Evolutionary conservation across 1,140 invertebrate species (phyloP), one percentile per base, ranked within the genome.

Genomic region (Cydia pomonella): DNA sequence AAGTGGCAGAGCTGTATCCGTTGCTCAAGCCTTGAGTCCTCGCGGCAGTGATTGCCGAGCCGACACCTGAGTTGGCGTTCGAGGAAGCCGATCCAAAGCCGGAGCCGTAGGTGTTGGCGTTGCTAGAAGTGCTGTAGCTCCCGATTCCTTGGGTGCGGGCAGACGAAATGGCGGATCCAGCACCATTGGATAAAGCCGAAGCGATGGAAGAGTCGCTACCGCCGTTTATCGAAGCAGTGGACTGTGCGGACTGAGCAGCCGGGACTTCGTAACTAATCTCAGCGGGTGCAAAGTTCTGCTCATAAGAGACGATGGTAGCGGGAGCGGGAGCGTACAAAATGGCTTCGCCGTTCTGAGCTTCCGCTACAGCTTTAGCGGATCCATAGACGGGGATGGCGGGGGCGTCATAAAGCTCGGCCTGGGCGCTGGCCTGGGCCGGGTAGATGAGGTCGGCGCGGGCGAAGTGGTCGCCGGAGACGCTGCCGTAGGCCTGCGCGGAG

Each of bases 261-360:
- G 78, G 84, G 13, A 81, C 72, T 75, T 80, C 76, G 75, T 85
- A 87, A 13, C 72, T 79, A 21, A 86, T 74, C 75, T 82, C 80
- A 47, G 80, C 63, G 33, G 87, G 87, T 0, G 82, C 86, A 44
- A 88, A 91, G 77, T 86, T 89, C 73, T 92, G 89, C 64, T 90
- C 80, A 74, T 91, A 91, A 9, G 90, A 85, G 3, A 90, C 79
- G 5, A 92, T 78, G 6, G 84, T 84, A 6, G 84, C 88, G 12
- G 91, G 89, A 0, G 82, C 81, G 0, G 88, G 88, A 47, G 90
- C 75, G 3, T 83, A 75, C 74, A 89, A 90, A 77, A 85, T 88
- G 6, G 76, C 80, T 5, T 80, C 85, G 4, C 77, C 76, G 62
- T 88, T 84, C 50, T 90, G 84, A 0, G 84, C 82, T 73, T 87